Percentiles rank a stretch among this genome's conserved stretches.
Evolutionary conservation across 2,113 vertebrate species (phyloP).

Genomic region (Centrocercus urophasianus): DNA sequence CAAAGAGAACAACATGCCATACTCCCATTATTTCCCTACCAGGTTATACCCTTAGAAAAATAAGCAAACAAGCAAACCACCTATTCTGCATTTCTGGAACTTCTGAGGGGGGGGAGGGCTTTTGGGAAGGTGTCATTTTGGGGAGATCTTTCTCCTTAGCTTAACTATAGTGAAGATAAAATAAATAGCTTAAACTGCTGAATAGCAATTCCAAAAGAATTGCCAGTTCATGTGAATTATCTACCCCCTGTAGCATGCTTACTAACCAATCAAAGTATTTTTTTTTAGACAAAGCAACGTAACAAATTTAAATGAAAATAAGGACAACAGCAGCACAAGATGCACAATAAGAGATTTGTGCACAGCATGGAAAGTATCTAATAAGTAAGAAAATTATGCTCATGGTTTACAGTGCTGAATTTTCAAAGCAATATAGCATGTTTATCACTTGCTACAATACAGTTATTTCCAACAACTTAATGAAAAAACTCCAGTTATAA

Average conservation of each 20-base stretch:
- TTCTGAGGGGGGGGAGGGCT: neutral
- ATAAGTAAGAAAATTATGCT: constrained; percentile 62
- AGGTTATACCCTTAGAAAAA: neutral
- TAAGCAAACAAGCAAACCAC: neutral
- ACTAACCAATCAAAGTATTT: constrained; percentile 68
- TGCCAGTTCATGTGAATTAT: constrained; percentile 55
- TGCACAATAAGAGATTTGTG: constrained; percentile 58
- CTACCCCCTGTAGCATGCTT: constrained; percentile 55
- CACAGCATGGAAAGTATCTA: constrained; percentile 59
- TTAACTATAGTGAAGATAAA: constrained; percentile 8
- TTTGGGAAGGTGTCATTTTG: neutral
- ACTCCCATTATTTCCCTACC: neutral
- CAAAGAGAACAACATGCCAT: neutral
- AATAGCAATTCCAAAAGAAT: constrained; percentile 43
- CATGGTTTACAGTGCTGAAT: constrained; percentile 26
- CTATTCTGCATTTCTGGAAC: neutral
- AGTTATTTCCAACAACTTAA: constrained; percentile 47
- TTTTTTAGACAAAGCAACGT: constrained; percentile 55
- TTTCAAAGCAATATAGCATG: neutral
- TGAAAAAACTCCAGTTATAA: constrained; percentile 20
- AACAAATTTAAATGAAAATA: constrained; percentile 73
- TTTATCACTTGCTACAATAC: constrained; percentile 1
- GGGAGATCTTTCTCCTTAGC: neutral
- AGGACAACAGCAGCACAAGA: constrained; percentile 30
- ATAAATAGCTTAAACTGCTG: constrained; percentile 29